phyloP scores from a whole-genome alignment of 2,797 vertebrate genomes.

The Chaetodon trifasciatus region DNA sequence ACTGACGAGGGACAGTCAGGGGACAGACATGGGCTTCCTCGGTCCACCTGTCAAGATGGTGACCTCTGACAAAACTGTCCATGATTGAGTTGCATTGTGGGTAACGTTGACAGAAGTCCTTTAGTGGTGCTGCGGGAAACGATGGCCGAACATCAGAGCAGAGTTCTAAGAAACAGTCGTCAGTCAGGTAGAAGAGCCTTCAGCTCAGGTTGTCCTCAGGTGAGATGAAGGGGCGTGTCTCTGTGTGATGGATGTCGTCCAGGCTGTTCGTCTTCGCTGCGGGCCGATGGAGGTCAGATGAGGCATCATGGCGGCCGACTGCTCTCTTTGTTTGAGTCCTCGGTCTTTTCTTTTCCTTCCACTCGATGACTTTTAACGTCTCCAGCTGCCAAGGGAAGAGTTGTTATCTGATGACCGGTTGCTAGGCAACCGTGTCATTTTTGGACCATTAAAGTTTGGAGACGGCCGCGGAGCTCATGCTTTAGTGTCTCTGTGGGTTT shows the following conservation, averaged over 20 bases:
- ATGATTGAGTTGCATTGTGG: too few relatives aligned
- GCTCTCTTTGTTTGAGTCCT: slow-evolving; percentile 8
- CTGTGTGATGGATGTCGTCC: not conserved
- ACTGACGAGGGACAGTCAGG: too few relatives aligned
- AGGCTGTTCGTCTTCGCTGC: not conserved
- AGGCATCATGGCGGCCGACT: slow-evolving; percentile 15
- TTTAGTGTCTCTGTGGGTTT: slow-evolving; percentile 31
- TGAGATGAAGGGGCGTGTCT: not conserved
- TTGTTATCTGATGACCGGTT: slow-evolving; percentile 28
- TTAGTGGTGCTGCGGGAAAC: too few relatives aligned
- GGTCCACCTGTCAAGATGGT: too few relatives aligned
- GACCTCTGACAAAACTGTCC: too few relatives aligned
- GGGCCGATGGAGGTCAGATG: slow-evolving; percentile 15
- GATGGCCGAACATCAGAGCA: too few relatives aligned
- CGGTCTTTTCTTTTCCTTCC: not conserved
- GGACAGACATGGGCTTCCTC: too few relatives aligned
- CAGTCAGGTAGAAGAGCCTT: too few relatives aligned
- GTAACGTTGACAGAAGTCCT: too few relatives aligned
- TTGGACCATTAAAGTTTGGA: slow-evolving; percentile 30
- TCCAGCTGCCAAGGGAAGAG: slow-evolving; percentile 19
- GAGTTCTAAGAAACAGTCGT: too few relatives aligned
- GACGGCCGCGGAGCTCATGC: not conserved
- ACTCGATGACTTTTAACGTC: slow-evolving; percentile 22
- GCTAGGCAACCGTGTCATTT: slow-evolving; percentile 42
- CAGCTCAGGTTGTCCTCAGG: too few relatives aligned